Conservation (phyloP, 1,140 invertebrate species). For the Cydia pomonella region DNA sequence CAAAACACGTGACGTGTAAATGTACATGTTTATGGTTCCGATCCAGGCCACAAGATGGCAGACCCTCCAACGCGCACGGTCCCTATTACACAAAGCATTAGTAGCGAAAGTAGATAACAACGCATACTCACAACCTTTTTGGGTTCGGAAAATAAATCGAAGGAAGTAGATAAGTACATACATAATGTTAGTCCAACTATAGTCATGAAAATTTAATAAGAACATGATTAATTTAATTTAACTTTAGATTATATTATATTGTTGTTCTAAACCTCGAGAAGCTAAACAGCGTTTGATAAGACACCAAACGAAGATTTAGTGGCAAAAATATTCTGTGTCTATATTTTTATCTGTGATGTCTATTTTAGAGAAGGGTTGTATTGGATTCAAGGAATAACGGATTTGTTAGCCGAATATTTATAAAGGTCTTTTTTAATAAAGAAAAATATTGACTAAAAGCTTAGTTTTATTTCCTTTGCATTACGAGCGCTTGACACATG, state of each 20-base stretch:
- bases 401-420: constrained; percentile 60
- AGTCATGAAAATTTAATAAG: no score
- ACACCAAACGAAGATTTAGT: constrained; percentile 49
- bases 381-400: constrained; percentile 51
- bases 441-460: constrained; percentile 47
- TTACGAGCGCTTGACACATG: not conserved
- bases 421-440: constrained; percentile 67
- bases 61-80: no score
- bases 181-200: no score
- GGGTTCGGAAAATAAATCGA: no score
- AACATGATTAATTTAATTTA: no score
- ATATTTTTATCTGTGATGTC: constrained; percentile 73
- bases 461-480: constrained; percentile 32
- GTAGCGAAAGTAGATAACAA: no score
- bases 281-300: constrained; percentile 52
- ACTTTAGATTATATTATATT: not conserved
- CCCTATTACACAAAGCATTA: no score
- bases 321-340: constrained; percentile 66
- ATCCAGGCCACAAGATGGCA: no score
- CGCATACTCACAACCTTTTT: no score
- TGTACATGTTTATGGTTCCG: no score
- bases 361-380: constrained; percentile 62
- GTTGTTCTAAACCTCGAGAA: constrained; percentile 2
- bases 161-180: no score
- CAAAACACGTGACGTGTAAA: no score